Conservation (phyloP, 2,797 vertebrate genomes). For the Hoplostethus atlanticus region DNA sequence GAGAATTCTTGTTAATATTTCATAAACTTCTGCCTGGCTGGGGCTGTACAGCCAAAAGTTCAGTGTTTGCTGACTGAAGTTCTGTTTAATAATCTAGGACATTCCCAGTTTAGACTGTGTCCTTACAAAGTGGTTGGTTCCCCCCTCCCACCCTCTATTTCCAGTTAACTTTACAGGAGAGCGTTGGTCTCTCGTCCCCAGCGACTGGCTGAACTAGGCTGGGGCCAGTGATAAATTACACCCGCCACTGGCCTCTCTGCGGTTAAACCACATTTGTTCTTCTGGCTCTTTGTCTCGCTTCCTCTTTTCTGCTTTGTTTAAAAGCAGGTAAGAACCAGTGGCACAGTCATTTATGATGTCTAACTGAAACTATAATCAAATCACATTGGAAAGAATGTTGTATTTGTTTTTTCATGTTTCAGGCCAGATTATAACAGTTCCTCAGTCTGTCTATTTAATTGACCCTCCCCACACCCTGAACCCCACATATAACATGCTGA, state of each 20-base stretch:
- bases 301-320: conserved; percentile 20
- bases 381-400: conserved; percentile 14
- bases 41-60: conserved; percentile 14
- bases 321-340: conserved; percentile 3
- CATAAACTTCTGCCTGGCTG: not conserved
- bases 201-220: conserved; percentile 65
- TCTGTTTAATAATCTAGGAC: conserved; percentile 40
- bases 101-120: conserved; percentile 17
- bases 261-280: conserved; percentile 56
- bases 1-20: conserved; percentile 1
- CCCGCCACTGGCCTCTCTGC: conserved; percentile 72
- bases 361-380: not conserved
- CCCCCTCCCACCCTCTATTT: conserved; percentile 17
- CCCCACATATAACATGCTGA: conserved; percentile 4
- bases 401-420: conserved; percentile 15
- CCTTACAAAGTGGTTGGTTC: conserved; percentile 15
- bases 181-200: conserved; percentile 60
- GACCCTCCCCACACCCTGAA: not conserved
- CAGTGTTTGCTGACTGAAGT: conserved; percentile 13
- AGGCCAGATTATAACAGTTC: not conserved
- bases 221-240: conserved; percentile 79
- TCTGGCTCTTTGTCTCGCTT: conserved; percentile 34
- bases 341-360: conserved; percentile 9
- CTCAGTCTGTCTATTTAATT: conserved; percentile 7
- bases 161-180: conserved; percentile 46